phyloP scores from a whole-genome alignment of 2,888 invertebrate genomes.

The Dinocampus coccinellae region DNA sequence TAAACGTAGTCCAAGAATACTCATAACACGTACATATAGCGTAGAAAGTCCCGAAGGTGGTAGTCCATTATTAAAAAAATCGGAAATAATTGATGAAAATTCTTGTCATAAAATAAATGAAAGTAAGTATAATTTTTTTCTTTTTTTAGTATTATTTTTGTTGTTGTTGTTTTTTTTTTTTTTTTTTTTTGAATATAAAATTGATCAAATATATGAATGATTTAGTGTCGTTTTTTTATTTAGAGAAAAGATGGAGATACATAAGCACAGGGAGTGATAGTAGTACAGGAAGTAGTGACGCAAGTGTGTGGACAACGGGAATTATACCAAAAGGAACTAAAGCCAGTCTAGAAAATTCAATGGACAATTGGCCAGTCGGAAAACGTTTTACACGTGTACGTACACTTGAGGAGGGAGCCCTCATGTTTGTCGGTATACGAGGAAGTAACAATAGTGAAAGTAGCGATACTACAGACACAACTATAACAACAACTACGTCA shows the following conservation, averaged over 20 bases:
- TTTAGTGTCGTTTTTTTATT: neutral
- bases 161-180: neutral
- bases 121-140: constrained; percentile 49
- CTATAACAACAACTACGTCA: constrained; percentile 52
- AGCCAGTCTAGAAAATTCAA: constrained; percentile 49
- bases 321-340: constrained; percentile 52
- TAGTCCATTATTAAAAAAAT: constrained; percentile 58
- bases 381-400: constrained; percentile 53
- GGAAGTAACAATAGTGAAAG: constrained; percentile 54
- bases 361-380: constrained; percentile 53
- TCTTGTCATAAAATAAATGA: constrained; percentile 54
- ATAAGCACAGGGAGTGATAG: constrained; percentile 64
- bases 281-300: constrained; percentile 64
- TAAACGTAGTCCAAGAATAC: constrained; percentile 77
- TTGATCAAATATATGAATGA: constrained; percentile 6
- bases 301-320: constrained; percentile 63
- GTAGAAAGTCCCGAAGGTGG: constrained; percentile 75
- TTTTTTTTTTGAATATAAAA: neutral
- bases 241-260: constrained; percentile 62
- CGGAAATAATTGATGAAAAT: constrained; percentile 23
- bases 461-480: constrained; percentile 63
- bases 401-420: constrained; percentile 57
- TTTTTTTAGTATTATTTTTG: neutral
- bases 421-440: constrained; percentile 44
- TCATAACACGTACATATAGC: constrained; percentile 81